Evolutionary conservation across 1,140 invertebrate species (phyloP).

Genomic region (Cepaea nemoralis): DNA sequence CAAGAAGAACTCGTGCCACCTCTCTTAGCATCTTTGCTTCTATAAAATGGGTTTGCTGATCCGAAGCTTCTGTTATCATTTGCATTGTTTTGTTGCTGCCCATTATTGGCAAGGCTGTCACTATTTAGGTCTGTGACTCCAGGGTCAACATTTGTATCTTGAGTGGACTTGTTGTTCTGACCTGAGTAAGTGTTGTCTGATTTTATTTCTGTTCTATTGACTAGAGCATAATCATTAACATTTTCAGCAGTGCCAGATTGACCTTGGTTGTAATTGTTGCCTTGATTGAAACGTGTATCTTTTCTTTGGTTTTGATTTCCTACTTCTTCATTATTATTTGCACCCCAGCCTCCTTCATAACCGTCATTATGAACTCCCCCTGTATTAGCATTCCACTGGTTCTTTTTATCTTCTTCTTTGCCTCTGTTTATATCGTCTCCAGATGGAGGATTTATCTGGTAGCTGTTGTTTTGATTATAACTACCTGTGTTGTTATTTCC

Average conservation of each 20-base stretch:
- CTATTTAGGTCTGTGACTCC: background rate
- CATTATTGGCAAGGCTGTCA: background rate
- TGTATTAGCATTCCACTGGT: background rate
- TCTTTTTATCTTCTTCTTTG: background rate
- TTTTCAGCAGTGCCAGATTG: background rate
- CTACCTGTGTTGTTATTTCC: background rate
- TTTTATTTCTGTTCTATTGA: background rate
- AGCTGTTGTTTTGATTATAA: background rate
- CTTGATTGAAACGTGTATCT: background rate
- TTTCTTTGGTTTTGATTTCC: background rate
- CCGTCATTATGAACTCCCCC: background rate
- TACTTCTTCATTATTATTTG: background rate
- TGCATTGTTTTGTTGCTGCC: background rate
- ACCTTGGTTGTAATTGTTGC: background rate
- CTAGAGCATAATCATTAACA: background rate
- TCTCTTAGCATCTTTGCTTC: background rate
- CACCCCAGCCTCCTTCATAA: background rate
- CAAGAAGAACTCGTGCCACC: background rate
- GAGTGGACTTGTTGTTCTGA: background rate
- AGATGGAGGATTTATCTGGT: background rate
- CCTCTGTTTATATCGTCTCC: background rate
- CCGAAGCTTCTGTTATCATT: background rate
- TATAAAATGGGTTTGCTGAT: background rate
- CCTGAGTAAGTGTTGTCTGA: background rate
- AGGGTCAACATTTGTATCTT: background rate